Evolutionary conservation across 64 coral and sea anemone genomes (phyloP), one percentile per base, ranked within the genome.

Genomic region (Stylophora pistillata): DNA sequence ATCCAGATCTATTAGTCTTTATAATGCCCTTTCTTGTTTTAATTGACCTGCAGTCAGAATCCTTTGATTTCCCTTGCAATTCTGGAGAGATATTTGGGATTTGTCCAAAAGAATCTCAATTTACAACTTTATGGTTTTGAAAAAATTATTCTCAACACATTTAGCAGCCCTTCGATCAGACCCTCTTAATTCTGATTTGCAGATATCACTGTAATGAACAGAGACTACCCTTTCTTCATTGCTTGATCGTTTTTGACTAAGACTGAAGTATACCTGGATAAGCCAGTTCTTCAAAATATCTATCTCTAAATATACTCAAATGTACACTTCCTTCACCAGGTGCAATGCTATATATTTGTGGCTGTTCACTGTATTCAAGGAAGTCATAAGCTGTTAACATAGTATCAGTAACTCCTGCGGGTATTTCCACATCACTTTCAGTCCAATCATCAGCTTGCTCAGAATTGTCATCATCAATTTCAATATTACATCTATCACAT

Each of bases 261-360:
- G 10, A n/a, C n/a, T n/a, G n/a, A 77, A 77, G 41, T 77, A 77
- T 77, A 4, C 74, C 74, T 77, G 74, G 64, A 74, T 86, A 86
- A 28, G 84, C 84, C 25, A 86, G 21, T 30, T 86, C 84, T 86
- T 72, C 84, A 72, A 16, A 86, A 56, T 72, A 86, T 52, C 15
- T 85, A 85, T 85, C 59, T 85, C 32, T 85, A 71, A 85, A 85
- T 65, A 85, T 28, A 65, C 82, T 82, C 79, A 82, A 82, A 82
- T 54, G 54, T 57, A 30, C 55, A 82, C 56, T 82, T 31, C 30
- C 41, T 63, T 82, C 79, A 9, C 52, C 79, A 55, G 79, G 79
- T 37, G 74, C 30, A 41, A 77, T 55, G 5, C 20, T 77, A 37
- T 52, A 55, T 9, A 77, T n/a, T n/a, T 77, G 5, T 77, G 74